Evolutionary conservation across 2,888 invertebrate species (phyloP).

Genomic region (Cantharis lateralis): DNA sequence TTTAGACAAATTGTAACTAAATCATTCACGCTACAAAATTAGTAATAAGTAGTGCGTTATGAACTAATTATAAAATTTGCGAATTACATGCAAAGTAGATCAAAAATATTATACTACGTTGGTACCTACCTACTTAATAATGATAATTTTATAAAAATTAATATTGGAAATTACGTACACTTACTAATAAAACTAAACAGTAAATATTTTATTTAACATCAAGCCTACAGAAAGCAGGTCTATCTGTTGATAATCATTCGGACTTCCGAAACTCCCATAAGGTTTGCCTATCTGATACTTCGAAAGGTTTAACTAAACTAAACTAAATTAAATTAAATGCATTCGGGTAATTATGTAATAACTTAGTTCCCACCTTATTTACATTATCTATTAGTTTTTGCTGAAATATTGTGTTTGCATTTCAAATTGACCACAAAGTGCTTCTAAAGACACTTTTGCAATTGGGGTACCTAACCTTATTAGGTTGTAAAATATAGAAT

Average conservation of each 20-base stretch:
- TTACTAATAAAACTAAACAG: neutral
- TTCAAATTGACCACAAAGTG: neutral
- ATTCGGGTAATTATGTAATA: too few relatives aligned
- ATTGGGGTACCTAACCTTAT: neutral
- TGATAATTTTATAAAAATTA: neutral
- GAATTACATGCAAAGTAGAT: neutral
- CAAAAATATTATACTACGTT: neutral
- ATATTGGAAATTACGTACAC: neutral
- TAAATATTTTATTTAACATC: neutral
- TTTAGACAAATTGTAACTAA: neutral
- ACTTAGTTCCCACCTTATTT: too few relatives aligned
- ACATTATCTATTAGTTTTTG: too few relatives aligned
- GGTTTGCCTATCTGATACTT: too few relatives aligned
- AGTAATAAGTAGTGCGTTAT: constrained; percentile 40
- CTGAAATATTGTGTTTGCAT: neutral
- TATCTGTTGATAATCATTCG: too few relatives aligned
- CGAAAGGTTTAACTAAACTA: too few relatives aligned
- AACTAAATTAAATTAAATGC: too few relatives aligned
- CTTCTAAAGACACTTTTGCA: neutral
- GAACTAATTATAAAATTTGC: constrained; percentile 11
- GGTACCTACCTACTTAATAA: neutral
- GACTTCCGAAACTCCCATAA: too few relatives aligned
- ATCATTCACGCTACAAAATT: constrained; percentile 40
- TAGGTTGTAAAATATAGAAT: neutral
- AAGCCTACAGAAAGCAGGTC: too few relatives aligned